A percentile compares a stretch with the other conserved stretches of the same genome.
Evolutionary conservation across 2,797 vertebrate species (phyloP).

Genomic region (Tokudaia tokunoshimensis): DNA sequence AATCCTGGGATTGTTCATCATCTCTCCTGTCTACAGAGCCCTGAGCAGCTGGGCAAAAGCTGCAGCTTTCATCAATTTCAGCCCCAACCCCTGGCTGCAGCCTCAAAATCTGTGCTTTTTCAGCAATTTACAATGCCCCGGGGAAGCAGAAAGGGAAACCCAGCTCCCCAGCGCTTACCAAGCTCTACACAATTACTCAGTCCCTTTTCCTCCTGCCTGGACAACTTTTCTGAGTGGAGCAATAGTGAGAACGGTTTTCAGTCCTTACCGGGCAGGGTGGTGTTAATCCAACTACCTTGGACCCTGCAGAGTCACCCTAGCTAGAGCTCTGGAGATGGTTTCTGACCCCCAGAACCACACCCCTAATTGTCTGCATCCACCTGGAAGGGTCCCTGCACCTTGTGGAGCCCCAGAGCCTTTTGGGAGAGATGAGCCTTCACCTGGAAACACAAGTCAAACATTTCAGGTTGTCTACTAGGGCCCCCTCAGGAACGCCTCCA

Average conservation of each 20-base stretch:
- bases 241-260: background rate
- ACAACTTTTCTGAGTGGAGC: conserved; percentile 72
- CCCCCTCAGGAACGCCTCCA: fast-evolving
- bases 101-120: background rate
- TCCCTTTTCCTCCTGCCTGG: background rate
- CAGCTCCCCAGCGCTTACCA: background rate
- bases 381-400: background rate
- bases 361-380: background rate
- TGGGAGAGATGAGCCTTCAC: background rate
- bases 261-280: background rate
- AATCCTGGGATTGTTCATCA: background rate
- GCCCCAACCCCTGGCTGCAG: background rate
- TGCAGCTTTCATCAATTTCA: background rate
- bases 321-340: background rate
- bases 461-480: background rate
- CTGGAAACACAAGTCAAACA: background rate
- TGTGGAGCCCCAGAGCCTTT: background rate
- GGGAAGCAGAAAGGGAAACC: background rate
- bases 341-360: background rate
- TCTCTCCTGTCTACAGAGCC: background rate
- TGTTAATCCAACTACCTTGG: background rate
- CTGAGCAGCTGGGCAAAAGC: background rate
- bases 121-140: background rate
- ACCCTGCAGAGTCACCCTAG: background rate
- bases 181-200: background rate